Evolutionary conservation across 37 sponge, comb jelly and placozoan genomes (phyloP).

Genomic region (Bolinopsis microptera): DNA sequence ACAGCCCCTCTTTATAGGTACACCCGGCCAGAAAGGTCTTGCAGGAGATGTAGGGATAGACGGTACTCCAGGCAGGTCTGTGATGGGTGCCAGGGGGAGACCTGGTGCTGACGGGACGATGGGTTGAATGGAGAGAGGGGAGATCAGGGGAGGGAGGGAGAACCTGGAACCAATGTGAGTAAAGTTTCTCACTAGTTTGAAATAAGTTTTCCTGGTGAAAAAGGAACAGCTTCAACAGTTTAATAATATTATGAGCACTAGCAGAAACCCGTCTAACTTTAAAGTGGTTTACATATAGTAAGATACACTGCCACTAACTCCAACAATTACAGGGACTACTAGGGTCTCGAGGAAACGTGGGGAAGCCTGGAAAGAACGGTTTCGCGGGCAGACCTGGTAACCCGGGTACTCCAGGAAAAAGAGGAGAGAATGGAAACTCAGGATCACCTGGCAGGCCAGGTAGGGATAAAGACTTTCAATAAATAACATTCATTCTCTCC

Average conservation of each 20-base stretch:
- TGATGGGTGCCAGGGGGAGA: not conserved
- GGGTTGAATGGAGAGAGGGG: not conserved
- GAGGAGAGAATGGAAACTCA: not conserved
- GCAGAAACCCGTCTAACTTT: too few relatives aligned
- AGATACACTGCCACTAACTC: too few relatives aligned
- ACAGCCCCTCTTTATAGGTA: too few relatives aligned
- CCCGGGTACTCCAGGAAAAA: not conserved
- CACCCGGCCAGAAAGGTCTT: not conserved
- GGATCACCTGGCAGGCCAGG: not conserved
- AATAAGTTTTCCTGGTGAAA: not conserved
- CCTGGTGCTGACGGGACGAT: constrained; percentile 15
- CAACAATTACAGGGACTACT: too few relatives aligned
- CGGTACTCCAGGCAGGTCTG: not conserved
- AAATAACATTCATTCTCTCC: too few relatives aligned
- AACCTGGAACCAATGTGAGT: not conserved
- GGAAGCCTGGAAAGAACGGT: constrained; percentile 12
- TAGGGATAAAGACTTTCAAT: too few relatives aligned
- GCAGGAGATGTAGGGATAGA: not conserved
- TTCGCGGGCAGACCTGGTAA: not conserved
- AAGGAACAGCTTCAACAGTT: too few relatives aligned
- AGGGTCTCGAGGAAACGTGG: not conserved
- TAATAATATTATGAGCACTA: too few relatives aligned
- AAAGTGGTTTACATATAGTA: too few relatives aligned
- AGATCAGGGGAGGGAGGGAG: not conserved
- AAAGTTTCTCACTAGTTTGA: not conserved